Conservation (phyloP, 2,797 vertebrate genomes). For the Hapalemur alaotrensis region DNA sequence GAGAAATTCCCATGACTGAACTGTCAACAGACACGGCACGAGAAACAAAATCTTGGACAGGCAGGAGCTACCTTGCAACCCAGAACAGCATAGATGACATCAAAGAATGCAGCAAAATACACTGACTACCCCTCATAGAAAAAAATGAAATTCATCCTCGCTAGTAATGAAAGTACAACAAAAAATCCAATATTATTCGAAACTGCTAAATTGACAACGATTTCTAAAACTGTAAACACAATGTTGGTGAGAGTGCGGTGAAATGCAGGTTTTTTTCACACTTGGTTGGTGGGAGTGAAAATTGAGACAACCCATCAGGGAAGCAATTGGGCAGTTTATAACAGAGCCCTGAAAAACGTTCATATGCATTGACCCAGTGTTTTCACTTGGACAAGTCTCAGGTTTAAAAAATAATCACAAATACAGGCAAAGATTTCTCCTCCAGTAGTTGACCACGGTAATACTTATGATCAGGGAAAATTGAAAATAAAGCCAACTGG, state of each 20-base stretch:
- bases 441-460: neutral
- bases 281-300: neutral
- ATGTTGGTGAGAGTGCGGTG: accelerated
- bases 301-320: neutral
- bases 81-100: neutral
- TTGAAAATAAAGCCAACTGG: neutral
- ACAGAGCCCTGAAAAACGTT: neutral
- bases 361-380: neutral
- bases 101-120: neutral
- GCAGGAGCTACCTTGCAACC: neutral
- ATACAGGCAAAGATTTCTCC: neutral
- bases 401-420: neutral
- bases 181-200: neutral
- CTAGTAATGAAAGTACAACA: neutral
- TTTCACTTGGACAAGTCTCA: neutral
- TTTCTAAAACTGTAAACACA: neutral
- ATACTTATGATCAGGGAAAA: neutral
- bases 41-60: neutral
- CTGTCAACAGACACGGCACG: neutral
- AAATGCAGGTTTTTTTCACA: neutral
- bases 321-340: neutral
- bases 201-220: neutral
- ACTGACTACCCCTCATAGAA: neutral
- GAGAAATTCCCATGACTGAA: neutral
- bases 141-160: neutral